phyloP scores from a whole-genome alignment of 2,113 vertebrate species.

The Neogobius melanostomus region DNA sequence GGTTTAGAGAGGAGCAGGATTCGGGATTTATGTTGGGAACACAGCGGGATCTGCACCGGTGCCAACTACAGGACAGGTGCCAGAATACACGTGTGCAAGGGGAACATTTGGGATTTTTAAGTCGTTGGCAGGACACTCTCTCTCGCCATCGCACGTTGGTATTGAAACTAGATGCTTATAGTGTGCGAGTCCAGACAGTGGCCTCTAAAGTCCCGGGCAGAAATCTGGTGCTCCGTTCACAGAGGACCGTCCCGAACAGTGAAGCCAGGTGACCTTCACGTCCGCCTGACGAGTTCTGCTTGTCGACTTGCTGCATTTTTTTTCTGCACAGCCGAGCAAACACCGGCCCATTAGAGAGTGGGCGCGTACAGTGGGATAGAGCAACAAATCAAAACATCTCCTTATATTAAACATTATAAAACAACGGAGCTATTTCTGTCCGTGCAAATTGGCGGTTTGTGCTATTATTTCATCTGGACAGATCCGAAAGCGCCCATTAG shows the following conservation, averaged over 20 bases:
- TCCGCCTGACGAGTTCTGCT: conserved; percentile 62
- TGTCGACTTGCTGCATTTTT: conserved; percentile 60
- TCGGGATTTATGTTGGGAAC: conserved; percentile 52
- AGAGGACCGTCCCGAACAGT: conserved; percentile 45
- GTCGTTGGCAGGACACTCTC: conserved; percentile 31
- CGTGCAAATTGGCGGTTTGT: conserved; percentile 48
- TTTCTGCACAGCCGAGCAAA: conserved; percentile 62
- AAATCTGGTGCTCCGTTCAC: conserved; percentile 39
- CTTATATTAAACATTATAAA: conserved; percentile 62
- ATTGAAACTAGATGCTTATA: conserved; percentile 3
- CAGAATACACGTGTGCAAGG: conserved; percentile 41
- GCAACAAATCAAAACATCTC: conserved; percentile 46
- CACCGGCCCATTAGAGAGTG: conserved; percentile 49
- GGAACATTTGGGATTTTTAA: conserved; percentile 42
- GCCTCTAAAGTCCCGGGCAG: conserved; percentile 33
- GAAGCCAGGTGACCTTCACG: conserved; percentile 69
- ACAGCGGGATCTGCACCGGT: conserved; percentile 39
- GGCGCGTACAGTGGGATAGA: conserved; percentile 22
- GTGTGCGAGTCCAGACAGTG: conserved; percentile 17
- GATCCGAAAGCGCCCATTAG: conserved; percentile 72
- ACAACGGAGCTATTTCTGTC: conserved; percentile 70
- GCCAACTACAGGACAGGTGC: conserved; percentile 43
- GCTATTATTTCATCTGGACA: conserved; percentile 71
- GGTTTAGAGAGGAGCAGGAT: conserved; percentile 52
- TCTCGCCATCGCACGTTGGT: conserved; percentile 24